Evolutionary conservation across 2,113 vertebrate species (phyloP), one percentile per base, ranked within the genome.

Genomic region (Chaenogobius annularis): DNA sequence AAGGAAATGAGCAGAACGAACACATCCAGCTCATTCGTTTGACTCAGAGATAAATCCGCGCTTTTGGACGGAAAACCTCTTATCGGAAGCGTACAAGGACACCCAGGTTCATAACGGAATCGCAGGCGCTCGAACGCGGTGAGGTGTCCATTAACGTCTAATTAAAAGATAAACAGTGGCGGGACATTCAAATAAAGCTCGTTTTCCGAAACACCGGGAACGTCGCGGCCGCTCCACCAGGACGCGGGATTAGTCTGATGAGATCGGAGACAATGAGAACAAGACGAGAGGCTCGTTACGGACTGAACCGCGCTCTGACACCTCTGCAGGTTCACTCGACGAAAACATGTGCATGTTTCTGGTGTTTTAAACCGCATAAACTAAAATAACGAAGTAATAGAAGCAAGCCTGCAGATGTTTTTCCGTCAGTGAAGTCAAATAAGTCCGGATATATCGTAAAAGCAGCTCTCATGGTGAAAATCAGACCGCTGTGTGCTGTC

Each of bases 101-200:
- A 75, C 47, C 3, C 67, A 68, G 80, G 70, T 73, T 78, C 54
- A 67, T 50, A 68, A 50, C 17, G 64, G 59, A 74, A 63, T 65
- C 59, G 66, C 70, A 37, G 59, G 70, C 58, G 50, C 75, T 59
- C 58, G 74, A 80, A 82, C 59, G 63, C 68, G 74, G 68, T 78
- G 61, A 78, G 58, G 46, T 67, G 78, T 88, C 72, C 59, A 61
- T 77, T 72, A 66, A 69, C 75, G 59, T 87, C 87, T 88, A 90
- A 90, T 92, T 87, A 90, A 92, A 90, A 89, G 88, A 92, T 90
- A 91, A 89, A 91, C 81, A 85, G 70, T 1, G 26, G 74, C 69
- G 81, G 31, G 58, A 67, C 66, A 78, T 83, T 88, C 83, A 83
- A 69, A 78, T 69, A 66, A n/a, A 72, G 65, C 82, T 83, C 71